These are phyloP conservation scores for Sebastes melanostomus DNA, from an alignment of 2,797 vertebrate genomes.

Conservation along the genomic window DNA sequence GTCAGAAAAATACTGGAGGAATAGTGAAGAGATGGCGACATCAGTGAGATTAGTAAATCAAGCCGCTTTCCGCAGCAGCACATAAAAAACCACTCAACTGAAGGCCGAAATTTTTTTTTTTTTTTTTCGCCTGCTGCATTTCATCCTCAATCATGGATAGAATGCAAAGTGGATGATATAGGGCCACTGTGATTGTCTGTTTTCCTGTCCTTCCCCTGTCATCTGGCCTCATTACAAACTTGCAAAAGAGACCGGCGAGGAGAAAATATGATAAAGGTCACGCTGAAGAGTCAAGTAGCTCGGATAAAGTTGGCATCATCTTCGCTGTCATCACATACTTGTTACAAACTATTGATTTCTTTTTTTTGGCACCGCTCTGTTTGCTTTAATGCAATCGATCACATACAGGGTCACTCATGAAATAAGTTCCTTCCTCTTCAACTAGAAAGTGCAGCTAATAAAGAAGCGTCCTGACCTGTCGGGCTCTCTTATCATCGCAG, in stretches of 20 bases:
- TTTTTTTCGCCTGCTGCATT: conserved; percentile 30
- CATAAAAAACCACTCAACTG: conserved; percentile 64
- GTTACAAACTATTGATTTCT: neutral
- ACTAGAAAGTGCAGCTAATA: conserved; percentile 41
- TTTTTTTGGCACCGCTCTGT: neutral
- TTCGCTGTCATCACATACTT: neutral
- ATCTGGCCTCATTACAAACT: conserved; percentile 17
- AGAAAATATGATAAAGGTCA: conserved; percentile 4
- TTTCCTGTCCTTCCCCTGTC: conserved; percentile 18
- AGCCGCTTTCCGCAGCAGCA: conserved; percentile 28
- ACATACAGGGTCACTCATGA: conserved; percentile 23
- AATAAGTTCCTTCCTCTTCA: conserved; percentile 28
- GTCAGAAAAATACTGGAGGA: conserved; percentile 28
- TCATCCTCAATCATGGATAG: conserved; percentile 49
- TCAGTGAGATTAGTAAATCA: conserved; percentile 59
- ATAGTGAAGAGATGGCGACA: conserved; percentile 36
- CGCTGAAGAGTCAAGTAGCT: neutral
- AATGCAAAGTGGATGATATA: conserved; percentile 37
- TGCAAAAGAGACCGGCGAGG: neutral
- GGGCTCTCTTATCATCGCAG: conserved; percentile 51
- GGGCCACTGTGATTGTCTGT: neutral
- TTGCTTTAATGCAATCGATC: conserved; percentile 25
- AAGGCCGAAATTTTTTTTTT: conserved; percentile 40
- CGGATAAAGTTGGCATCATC: neutral
- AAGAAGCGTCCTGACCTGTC: conserved; percentile 48